Percentiles rank a stretch among this genome's conserved stretches.
Evolutionary conservation across 2,888 invertebrate species (phyloP).

Genomic region (Ophion ventricosus): DNA sequence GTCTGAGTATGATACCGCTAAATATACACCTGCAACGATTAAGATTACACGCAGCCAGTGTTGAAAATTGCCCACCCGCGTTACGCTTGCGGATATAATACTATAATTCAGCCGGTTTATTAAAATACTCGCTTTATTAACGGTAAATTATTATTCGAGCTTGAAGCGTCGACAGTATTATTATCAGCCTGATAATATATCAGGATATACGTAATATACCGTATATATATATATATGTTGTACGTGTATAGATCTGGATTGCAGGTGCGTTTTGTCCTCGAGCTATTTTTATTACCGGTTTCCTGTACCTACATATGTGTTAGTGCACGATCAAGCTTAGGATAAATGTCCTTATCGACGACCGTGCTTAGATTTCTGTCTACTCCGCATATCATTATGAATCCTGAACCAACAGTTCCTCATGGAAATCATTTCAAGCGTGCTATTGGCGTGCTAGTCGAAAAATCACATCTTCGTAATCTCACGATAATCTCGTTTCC

Average conservation of each 20-base stretch:
- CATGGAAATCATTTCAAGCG: too few species aligned
- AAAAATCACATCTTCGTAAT: too few species aligned
- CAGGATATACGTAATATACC: constrained; percentile 19
- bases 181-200: constrained; percentile 62
- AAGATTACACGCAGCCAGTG: constrained; percentile 40
- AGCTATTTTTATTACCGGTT: constrained; percentile 60
- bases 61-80: constrained; percentile 46
- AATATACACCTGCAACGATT: constrained; percentile 23
- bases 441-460: too few species aligned
- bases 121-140: constrained; percentile 62
- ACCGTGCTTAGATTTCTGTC: constrained; percentile 1
- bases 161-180: constrained; percentile 56
- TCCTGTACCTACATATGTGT: constrained; percentile 14
- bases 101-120: constrained; percentile 64
- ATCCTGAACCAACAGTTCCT: background rate
- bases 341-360: constrained; percentile 8
- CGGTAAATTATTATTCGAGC: constrained; percentile 63
- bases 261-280: constrained; percentile 57
- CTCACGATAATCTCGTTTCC: too few species aligned
- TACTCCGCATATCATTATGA: background rate
- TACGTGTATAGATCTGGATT: constrained; percentile 32
- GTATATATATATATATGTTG: constrained; percentile 6
- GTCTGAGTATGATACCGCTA: background rate
- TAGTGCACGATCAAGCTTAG: constrained; percentile 10
- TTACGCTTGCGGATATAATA: constrained; percentile 40